These are phyloP conservation scores for Morone chrysops DNA, from an alignment of 2,113 vertebrate species.

Conservation along the genomic window DNA sequence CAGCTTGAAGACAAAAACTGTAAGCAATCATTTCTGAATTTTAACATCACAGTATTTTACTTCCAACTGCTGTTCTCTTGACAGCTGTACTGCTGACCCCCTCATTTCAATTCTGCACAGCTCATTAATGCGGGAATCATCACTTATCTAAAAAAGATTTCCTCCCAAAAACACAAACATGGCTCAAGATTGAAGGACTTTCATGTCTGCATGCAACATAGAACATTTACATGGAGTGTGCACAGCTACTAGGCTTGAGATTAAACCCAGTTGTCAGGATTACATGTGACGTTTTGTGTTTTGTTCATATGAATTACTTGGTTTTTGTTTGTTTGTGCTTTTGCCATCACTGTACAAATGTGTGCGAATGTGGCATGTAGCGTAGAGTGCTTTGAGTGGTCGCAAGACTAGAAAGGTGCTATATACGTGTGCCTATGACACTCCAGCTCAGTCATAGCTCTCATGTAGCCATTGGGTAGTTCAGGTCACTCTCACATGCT, in stretches of 20 bases:
- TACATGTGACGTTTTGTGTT: neutral
- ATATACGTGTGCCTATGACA: neutral
- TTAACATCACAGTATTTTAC: slow-evolving; percentile 16
- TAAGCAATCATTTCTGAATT: neutral
- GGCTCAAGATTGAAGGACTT: neutral
- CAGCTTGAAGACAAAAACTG: neutral
- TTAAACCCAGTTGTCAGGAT: slow-evolving; percentile 17
- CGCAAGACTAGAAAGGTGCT: too few relatives aligned
- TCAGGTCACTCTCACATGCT: slow-evolving; percentile 18
- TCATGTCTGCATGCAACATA: neutral
- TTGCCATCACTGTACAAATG: too few relatives aligned
- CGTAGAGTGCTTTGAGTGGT: too few relatives aligned
- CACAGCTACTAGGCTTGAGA: neutral
- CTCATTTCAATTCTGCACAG: neutral
- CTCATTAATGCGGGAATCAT: slow-evolving; percentile 18
- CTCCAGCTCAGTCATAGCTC: neutral
- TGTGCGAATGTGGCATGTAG: too few relatives aligned
- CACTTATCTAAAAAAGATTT: slow-evolving; percentile 18
- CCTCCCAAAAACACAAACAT: slow-evolving; percentile 7
- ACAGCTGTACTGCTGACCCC: slow-evolving; percentile 4
- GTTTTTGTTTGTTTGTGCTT: too few relatives aligned
- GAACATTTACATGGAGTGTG: neutral
- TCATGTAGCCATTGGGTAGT: neutral
- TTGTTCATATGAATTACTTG: too few relatives aligned
- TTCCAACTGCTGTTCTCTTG: slow-evolving; percentile 11